Base-by-base conservation (phyloP, 1,140 invertebrate species). In the Apis mellifera region DNA sequence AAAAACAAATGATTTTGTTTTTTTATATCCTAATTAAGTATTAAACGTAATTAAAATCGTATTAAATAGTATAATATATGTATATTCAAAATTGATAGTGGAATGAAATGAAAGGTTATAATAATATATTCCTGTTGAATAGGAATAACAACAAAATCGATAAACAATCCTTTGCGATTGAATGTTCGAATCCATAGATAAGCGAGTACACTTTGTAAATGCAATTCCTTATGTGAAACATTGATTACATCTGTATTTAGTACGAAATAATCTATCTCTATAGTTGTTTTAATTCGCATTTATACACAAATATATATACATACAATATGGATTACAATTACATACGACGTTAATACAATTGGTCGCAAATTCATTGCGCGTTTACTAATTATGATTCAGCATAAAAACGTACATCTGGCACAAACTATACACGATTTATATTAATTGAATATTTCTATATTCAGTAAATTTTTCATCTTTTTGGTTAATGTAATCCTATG, bases 251-350 rank as follows among this genome's bases (percentile, higher is more conserved):
- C 55, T 73, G 32, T 59, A 73, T 73, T 59, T 73, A 59, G 71
- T 73, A 73, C 21, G 71, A 73, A 73, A 59, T 73, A 73, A 73
- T 59, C 71, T 73, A 73, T 42, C 71, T 57, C 55, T 59, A 73
- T 73, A 73, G 55, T 59, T 32, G 54, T 73, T 73, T 73, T 73
- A 32, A 73, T 73, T 73, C 71, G 71, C 71, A 55, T 73, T 73
- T 73, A 59, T 73, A 73, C 71, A 73, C 52, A 59, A 21, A 73
- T 73, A 73, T 73, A 73, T 73, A 59, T 73, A 73, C 71, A 59
- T 73, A 73, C 71, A 73, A 73, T 57, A 32, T 73, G 54, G 55
- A 42, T 59, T 73, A 57, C 26, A 48, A 12, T 57, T 23, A 59
- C 19, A 48, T 32, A 73, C 26, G 21, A 32, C 19, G 21, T 55